Evolutionary conservation across 2,888 invertebrate species (phyloP), one percentile per base, ranked within the genome.

Genomic region (Helleia helle): DNA sequence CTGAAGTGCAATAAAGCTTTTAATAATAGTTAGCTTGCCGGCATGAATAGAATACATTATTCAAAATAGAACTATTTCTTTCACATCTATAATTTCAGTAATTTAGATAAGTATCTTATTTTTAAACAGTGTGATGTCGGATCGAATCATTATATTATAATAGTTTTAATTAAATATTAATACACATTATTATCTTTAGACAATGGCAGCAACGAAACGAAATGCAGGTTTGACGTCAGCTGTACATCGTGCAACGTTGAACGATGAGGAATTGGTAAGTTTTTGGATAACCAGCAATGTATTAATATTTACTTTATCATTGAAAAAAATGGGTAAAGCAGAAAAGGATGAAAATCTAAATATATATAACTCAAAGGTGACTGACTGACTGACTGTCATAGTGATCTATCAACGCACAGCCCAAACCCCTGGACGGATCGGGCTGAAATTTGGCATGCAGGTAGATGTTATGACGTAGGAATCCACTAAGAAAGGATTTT

Each of bases 221-320:
- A 98, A 97, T 77, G 96, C 97, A 47, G 98, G 97, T 51, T 88
- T 99, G 60, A 97, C 98, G 42, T 98, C 98, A 36, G 97, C 98
- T 22, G 96, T 97, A 15, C 98, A 98, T 39, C 88, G 98, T 56
- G 97, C 99, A 30, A 99, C 99, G 0, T 88, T 99, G 41, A 99
- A 99, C 68, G 99, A 99, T 79, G 99, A 99, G 81, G 99, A 99
- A 87, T 80, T 99, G 93, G 99, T 99, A 88, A 90, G 94, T 3
- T 9, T 86, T 30, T 7, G 22, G 6, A 36, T 17, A 4, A n/a
- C 7, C 26, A 6, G 27, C 9, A 12, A 22, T 6, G 3, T 31
- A 31, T 14, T 2, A 3, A 17, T 15, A 37, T 4, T 12, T 13
- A 8, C 9, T 14, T n/a, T n/a, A n/a, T n/a, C n/a, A n/a, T n/a